A percentile compares a stretch with the other conserved stretches of the same genome.
These are phyloP conservation scores for Harpegnathos saltator DNA, from an alignment of 1,140 invertebrate genomes.

Conservation along the genomic window DNA sequence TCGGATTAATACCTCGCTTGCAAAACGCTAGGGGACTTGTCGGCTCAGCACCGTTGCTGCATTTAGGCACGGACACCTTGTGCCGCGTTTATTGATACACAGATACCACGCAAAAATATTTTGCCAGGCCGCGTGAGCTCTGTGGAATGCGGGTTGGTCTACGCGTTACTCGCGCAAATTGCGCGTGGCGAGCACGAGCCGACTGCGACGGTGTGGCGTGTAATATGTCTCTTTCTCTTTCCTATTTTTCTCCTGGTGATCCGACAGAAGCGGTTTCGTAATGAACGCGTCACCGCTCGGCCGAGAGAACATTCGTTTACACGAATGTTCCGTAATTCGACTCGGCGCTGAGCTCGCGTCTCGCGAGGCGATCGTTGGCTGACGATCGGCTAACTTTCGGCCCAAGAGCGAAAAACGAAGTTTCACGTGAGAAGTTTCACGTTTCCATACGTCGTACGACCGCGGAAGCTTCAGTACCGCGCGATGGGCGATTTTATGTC, in stretches of 20 bases:
- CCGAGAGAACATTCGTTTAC: too few species aligned
- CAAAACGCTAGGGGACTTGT: too few species aligned
- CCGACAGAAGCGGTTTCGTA: background rate
- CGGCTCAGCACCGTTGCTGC: too few species aligned
- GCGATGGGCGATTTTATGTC: too few species aligned
- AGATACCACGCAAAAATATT: slow-evolving; percentile 4
- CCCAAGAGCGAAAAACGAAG: too few species aligned
- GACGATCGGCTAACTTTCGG: background rate
- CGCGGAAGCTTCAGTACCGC: too few species aligned
- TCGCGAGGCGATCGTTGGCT: background rate
- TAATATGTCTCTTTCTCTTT: background rate
- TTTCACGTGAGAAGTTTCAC: too few species aligned
- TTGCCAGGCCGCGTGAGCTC: background rate
- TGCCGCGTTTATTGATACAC: background rate
- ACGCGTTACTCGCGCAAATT: background rate
- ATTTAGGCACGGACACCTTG: background rate
- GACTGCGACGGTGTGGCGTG: background rate
- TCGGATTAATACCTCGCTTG: too few species aligned
- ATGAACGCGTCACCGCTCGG: background rate
- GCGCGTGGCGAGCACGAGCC: background rate
- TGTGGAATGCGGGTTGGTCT: background rate
- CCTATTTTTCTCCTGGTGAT: too few species aligned
- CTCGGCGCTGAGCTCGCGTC: background rate
- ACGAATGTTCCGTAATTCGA: background rate
- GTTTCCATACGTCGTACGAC: too few species aligned